A percentile compares a stretch with the other conserved stretches of the same genome.
Evolutionary conservation across 2,797 vertebrate species (phyloP).

Genomic region (Craterocephalus amniculus): DNA sequence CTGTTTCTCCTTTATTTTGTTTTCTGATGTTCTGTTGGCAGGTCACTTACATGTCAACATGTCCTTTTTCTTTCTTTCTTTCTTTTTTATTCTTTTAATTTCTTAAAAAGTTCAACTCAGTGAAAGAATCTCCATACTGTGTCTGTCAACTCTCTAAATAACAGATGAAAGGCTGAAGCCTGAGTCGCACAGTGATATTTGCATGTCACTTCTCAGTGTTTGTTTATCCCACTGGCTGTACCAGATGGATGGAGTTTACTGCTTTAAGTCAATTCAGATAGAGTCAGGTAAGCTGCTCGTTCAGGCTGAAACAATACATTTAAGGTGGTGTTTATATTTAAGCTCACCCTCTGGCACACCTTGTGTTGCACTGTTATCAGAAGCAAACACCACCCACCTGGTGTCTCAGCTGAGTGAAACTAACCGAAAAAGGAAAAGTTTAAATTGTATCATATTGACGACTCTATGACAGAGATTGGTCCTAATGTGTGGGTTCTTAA

Average conservation of each 20-base stretch:
- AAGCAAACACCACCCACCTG: constrained; percentile 55
- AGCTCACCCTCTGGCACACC: constrained; percentile 35
- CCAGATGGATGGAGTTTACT: constrained; percentile 66
- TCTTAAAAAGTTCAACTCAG: constrained; percentile 88
- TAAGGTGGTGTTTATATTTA: constrained; percentile 26
- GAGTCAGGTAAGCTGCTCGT: constrained; percentile 48
- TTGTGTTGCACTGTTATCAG: constrained; percentile 20
- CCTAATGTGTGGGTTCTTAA: constrained; percentile 21
- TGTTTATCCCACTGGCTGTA: constrained; percentile 47
- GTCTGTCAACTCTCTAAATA: constrained; percentile 78
- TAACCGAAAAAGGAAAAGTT: constrained; percentile 13
- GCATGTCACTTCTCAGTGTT: constrained; percentile 53
- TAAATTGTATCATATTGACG: constrained; percentile 1
- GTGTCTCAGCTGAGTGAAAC: constrained; percentile 43
- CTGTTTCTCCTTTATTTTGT: constrained; percentile 59
- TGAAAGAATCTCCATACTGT: constrained; percentile 99
- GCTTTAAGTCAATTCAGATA: constrained; percentile 43
- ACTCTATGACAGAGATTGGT: constrained; percentile 23
- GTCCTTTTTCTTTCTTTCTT: constrained; percentile 32
- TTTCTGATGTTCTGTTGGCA: constrained; percentile 84
- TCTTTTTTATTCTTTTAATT: constrained; percentile 17
- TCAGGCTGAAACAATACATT: constrained; percentile 33
- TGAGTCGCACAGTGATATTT: constrained; percentile 41
- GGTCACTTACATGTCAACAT: constrained; percentile 96
- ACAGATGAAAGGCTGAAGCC: constrained; percentile 41